phyloP scores from a whole-genome alignment of 1,140 invertebrate genomes.

The Achatina immaculata region DNA sequence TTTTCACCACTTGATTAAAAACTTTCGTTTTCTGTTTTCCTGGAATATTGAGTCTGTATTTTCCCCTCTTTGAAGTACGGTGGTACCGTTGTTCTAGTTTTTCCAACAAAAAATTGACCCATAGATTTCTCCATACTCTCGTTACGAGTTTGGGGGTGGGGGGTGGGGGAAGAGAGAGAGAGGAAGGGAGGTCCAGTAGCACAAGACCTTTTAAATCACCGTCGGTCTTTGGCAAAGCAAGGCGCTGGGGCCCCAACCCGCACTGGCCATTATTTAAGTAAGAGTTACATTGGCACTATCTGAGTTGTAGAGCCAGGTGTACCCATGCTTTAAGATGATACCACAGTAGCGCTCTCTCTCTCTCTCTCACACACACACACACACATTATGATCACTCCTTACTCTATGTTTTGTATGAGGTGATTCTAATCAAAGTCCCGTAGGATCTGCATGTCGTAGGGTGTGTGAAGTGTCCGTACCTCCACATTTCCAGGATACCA shows the following conservation, averaged over 20 bases:
- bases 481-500: no score
- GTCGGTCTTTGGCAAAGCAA: background rate
- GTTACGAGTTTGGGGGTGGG: background rate
- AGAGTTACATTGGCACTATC: background rate
- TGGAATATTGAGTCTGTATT: no score
- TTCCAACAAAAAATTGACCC: no score
- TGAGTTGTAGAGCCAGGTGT: background rate
- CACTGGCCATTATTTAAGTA: background rate
- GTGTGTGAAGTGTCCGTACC: no score
- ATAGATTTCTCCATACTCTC: no score
- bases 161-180: no score
- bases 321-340: background rate
- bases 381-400: background rate
- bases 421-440: no score
- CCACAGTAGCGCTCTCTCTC: background rate
- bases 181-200: background rate
- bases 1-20: no score
- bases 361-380: conserved; percentile 16
- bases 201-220: background rate
- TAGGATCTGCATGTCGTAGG: no score
- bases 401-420: background rate
- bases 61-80: no score
- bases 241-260: background rate
- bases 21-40: no score
- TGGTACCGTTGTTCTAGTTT: no score